phyloP scores from a whole-genome alignment of 2,888 invertebrate genomes.

The Rapana venosa region DNA sequence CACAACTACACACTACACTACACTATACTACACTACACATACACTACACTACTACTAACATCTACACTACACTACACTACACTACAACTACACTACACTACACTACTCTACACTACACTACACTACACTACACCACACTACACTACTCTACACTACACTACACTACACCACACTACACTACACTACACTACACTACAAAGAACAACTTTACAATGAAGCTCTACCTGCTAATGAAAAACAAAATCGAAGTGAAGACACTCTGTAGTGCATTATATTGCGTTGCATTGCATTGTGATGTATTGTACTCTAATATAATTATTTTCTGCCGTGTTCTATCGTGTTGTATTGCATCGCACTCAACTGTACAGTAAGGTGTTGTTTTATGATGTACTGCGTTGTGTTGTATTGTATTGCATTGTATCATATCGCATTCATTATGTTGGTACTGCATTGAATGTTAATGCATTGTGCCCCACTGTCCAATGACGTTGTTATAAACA shows the following conservation, averaged over 20 bases:
- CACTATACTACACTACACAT: neutral
- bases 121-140: neutral
- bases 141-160: neutral
- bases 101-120: neutral
- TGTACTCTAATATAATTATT: too few relatives aligned
- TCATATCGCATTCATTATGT: neutral
- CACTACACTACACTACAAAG: neutral
- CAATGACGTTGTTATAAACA: too few relatives aligned
- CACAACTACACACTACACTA: neutral
- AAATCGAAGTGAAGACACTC: too few relatives aligned
- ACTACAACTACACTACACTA: too few relatives aligned
- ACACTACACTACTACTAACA: too few relatives aligned
- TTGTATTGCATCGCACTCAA: too few relatives aligned
- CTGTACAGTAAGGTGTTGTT: neutral
- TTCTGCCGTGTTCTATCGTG: too few relatives aligned
- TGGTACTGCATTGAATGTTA: too few relatives aligned
- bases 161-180: neutral
- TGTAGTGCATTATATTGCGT: neutral
- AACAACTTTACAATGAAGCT: too few relatives aligned
- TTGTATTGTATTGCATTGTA: neutral
- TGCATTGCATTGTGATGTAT: neutral
- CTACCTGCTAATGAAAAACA: too few relatives aligned
- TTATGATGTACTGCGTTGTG: neutral
- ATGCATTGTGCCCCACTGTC: too few relatives aligned
- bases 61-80: neutral